Conservation (phyloP, 1,140 invertebrate species). For the Brachionus calyciflorus region DNA sequence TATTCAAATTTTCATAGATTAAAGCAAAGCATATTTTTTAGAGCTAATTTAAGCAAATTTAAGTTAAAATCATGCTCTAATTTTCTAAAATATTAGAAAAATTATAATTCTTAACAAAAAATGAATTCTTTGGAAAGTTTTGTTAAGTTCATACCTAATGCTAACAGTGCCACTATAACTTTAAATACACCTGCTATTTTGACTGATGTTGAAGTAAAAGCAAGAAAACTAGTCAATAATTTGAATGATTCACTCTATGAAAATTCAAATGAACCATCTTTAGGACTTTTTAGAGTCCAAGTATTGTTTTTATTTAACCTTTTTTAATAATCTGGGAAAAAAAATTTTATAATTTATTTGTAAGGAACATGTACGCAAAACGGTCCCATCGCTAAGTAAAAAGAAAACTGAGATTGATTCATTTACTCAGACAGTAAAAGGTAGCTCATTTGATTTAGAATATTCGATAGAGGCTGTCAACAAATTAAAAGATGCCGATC, state of each 20-base stretch:
- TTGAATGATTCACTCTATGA: conserved; percentile 12
- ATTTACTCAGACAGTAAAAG: background rate
- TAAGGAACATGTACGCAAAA: conserved; percentile 41
- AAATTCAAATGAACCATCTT: conserved; percentile 33
- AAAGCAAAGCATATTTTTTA: background rate
- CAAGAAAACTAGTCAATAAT: background rate
- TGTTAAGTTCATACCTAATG: background rate
- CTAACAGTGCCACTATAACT: background rate
- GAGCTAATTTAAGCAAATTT: background rate
- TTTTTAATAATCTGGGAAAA: background rate
- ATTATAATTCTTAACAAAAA: background rate
- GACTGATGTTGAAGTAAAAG: conserved; percentile 38
- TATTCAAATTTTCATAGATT: conserved; percentile 2
- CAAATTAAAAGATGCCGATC: conserved; percentile 3
- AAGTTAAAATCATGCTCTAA: too few species aligned
- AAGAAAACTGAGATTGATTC: background rate
- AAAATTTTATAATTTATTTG: background rate
- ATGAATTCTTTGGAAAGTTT: conserved; percentile 46
- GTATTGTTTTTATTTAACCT: too few species aligned
- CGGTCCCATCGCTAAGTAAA: background rate
- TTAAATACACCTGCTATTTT: background rate
- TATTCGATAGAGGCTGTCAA: conserved; percentile 25
- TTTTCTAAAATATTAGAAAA: too few species aligned
- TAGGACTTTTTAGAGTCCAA: conserved; percentile 41
- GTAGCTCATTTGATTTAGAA: conserved; percentile 32